A percentile compares a stretch with the other conserved stretches of the same genome.
These are phyloP conservation scores for Oreortyx pictus DNA, from an alignment of 2,797 vertebrate species.

Conservation along the genomic window DNA sequence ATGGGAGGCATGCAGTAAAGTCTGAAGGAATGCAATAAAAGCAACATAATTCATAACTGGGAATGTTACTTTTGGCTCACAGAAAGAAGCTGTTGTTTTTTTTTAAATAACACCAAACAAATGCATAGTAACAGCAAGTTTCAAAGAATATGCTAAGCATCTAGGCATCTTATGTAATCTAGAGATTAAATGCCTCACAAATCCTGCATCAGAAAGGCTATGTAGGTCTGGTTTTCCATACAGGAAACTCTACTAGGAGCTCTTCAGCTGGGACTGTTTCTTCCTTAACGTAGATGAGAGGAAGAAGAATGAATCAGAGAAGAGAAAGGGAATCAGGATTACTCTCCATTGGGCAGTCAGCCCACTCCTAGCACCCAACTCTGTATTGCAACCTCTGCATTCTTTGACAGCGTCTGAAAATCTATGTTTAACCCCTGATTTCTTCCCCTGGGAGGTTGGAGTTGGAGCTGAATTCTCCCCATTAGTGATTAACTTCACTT, in stretches of 20 bases:
- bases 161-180: background rate
- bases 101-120: background rate
- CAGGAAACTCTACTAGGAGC: background rate
- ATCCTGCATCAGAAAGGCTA: background rate
- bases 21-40: constrained; percentile 1
- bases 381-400: background rate
- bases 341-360: background rate
- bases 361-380: background rate
- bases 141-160: background rate
- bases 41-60: background rate
- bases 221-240: background rate
- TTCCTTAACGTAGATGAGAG: background rate
- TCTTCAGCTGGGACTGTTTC: background rate
- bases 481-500: background rate
- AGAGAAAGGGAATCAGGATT: background rate
- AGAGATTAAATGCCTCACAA: background rate
- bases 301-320: background rate
- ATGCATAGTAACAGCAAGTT: background rate
- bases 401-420: background rate
- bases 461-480: background rate
- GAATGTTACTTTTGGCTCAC: background rate
- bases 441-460: background rate
- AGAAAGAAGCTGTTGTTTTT: too few species aligned
- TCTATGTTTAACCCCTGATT: background rate
- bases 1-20: background rate